Evolutionary conservation across 2,888 invertebrate species (phyloP).

Genomic region (Mythimna loreyi): DNA sequence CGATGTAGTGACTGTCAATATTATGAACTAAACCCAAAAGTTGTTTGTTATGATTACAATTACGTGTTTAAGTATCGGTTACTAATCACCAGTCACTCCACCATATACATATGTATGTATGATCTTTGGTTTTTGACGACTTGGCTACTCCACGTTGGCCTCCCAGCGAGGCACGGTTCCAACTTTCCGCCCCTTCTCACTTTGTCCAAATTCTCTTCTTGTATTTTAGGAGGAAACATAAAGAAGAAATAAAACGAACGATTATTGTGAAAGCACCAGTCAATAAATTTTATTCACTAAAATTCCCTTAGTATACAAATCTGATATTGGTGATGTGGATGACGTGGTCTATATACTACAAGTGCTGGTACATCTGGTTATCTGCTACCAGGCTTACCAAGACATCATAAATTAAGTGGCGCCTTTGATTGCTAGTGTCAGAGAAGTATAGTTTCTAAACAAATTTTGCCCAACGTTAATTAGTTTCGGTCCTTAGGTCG

Average conservation of each 20-base stretch:
- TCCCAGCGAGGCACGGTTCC: too few species aligned
- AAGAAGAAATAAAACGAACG: slow-evolving; percentile 83
- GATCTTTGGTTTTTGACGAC: too few species aligned
- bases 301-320: slow-evolving; percentile 87
- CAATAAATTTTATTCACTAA: slow-evolving; percentile 90
- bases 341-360: slow-evolving; percentile 70
- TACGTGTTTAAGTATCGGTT: too few species aligned
- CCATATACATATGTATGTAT: too few species aligned
- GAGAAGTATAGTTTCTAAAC: not conserved
- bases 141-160: too few species aligned
- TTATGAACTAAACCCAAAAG: too few species aligned
- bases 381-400: slow-evolving; percentile 28
- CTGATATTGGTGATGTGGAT: slow-evolving; percentile 71
- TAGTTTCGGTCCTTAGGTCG: too few species aligned
- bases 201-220: not conserved
- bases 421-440: not conserved
- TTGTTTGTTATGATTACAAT: too few species aligned
- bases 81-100: too few species aligned
- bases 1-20: too few species aligned
- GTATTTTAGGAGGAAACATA: not conserved
- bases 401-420: slow-evolving; percentile 17
- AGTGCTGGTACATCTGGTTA: slow-evolving; percentile 63
- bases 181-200: too few species aligned
- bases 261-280: slow-evolving; percentile 90
- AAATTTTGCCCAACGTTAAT: not conserved